Evolutionary conservation across 2,888 invertebrate genomes (phyloP), one percentile per base, ranked within the genome.

Genomic region (Epinotia demarniana): DNA sequence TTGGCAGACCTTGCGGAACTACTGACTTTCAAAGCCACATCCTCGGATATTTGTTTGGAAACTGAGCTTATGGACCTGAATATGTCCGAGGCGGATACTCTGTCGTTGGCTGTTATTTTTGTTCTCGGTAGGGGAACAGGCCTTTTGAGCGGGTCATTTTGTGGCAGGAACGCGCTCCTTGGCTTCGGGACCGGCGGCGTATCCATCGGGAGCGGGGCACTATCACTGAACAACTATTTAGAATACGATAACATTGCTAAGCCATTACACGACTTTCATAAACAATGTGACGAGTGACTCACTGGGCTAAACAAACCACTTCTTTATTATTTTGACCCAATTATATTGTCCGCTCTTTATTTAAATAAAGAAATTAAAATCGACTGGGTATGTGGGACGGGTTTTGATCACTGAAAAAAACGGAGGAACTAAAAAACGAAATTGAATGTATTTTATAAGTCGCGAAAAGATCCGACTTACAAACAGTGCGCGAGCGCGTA

Each of bases 101-200:
- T 87, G 5, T 92, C 92, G 77, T 81, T 84, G 73, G 78, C 83
- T n/a, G 78, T 76, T 4, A 89, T 77, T 78, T 88, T 90, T 46
- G 90, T 92, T 74, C 95, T 92, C 43, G 95, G 95, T 46, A 94
- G 90, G 16, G 95, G 95, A 13, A 95, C 90, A 1, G 95, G 95
- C 72, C 89, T 92, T 79, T 94, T 93, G 3, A 82, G 76, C 49
- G 89, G 84, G 67, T 89, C 88, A 78, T 81, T 85, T 78, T 85
- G 85, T 43, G 83, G 77, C 69, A 84, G 77, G 63, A 87, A 81
- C 55, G 88, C 84, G 76, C 85, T 90, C 78, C 92, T 84, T 19
- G 92, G 92, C 81, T 90, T 92, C n/a, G 92, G 92, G 33, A 91
- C 87, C n/a, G 92, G 92, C 57, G 92, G 91, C 57, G 87, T 83